Evolutionary conservation across 1,140 invertebrate species (phyloP).

Genomic region (Pseudomyrmex concolor): DNA sequence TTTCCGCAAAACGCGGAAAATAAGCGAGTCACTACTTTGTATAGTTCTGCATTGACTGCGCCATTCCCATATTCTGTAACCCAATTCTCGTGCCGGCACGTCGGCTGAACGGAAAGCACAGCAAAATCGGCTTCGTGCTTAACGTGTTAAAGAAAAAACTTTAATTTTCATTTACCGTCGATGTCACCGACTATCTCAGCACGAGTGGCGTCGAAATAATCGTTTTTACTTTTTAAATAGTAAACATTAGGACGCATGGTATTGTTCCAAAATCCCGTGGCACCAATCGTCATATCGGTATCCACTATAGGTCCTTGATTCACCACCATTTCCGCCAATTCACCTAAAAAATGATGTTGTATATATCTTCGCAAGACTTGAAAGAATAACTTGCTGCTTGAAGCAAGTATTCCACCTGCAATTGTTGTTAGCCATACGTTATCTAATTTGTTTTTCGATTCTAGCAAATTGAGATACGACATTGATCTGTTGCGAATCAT

Average conservation of each 20-base stretch:
- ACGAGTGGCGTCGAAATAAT: slow-evolving; percentile 87
- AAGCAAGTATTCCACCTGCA: slow-evolving; percentile 82
- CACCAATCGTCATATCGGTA: slow-evolving; percentile 84
- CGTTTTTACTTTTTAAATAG: slow-evolving; percentile 84
- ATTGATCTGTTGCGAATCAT: slow-evolving; percentile 70
- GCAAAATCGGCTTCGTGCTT: too few relatives aligned
- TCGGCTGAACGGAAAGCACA: too few relatives aligned
- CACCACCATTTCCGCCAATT: slow-evolving; percentile 87
- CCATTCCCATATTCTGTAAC: too few relatives aligned
- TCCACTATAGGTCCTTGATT: slow-evolving; percentile 86
- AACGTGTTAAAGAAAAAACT: background rate
- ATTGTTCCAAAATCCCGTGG: slow-evolving; percentile 88
- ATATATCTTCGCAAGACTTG: background rate
- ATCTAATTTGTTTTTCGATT: slow-evolving; percentile 80
- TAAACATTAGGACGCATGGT: slow-evolving; percentile 86
- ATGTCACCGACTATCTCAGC: slow-evolving; percentile 88
- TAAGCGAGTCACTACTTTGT: too few relatives aligned
- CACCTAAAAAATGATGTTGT: slow-evolving; percentile 82
- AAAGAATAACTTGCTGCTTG: slow-evolving; percentile 24
- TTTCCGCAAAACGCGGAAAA: too few relatives aligned
- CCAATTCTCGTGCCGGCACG: too few relatives aligned
- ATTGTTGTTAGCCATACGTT: slow-evolving; percentile 87
- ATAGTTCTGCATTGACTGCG: too few relatives aligned
- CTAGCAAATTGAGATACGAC: slow-evolving; percentile 63
- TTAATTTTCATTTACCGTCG: slow-evolving; percentile 85